Evolutionary conservation across 2,113 vertebrate genomes (phyloP).

Genomic region (Pleuronectes platessa): DNA sequence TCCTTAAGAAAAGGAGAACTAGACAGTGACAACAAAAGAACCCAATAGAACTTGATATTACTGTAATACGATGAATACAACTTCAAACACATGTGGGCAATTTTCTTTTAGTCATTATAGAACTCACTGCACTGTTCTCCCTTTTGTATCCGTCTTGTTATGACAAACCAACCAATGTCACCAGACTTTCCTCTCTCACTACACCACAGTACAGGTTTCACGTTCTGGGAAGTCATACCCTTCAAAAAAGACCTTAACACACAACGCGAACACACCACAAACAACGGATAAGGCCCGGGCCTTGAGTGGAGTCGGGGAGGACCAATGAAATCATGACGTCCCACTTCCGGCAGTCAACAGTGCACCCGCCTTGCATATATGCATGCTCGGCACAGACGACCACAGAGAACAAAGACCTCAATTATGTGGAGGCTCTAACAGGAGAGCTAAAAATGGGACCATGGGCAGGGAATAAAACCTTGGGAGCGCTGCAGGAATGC

Average conservation of each 20-base stretch:
- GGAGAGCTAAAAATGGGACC: constrained; percentile 75
- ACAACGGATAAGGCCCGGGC: constrained; percentile 56
- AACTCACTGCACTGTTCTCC: not conserved
- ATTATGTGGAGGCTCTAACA: constrained; percentile 72
- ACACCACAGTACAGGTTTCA: not conserved
- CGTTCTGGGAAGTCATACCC: constrained; percentile 19
- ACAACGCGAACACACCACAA: constrained; percentile 30
- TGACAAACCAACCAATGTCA: not conserved
- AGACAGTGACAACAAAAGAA: not conserved
- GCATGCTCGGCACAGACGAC: constrained; percentile 43
- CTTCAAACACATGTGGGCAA: too few species aligned
- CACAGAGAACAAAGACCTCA: constrained; percentile 78
- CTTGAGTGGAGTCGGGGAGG: constrained; percentile 25
- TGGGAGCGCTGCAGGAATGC: constrained; percentile 72
- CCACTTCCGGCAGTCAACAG: constrained; percentile 45
- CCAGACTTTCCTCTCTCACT: not conserved
- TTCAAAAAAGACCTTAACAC: constrained; percentile 17
- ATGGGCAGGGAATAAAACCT: constrained; percentile 67
- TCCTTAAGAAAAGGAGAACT: not conserved
- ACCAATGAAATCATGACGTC: constrained; percentile 47
- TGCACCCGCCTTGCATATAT: constrained; percentile 42
- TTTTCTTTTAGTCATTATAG: not conserved
- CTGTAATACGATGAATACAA: too few species aligned
- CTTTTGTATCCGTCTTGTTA: not conserved
- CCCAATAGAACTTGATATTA: too few species aligned